These are phyloP conservation scores for Spilogale gracilis DNA, from an alignment of 2,113 vertebrate species.

Conservation along the genomic window DNA sequence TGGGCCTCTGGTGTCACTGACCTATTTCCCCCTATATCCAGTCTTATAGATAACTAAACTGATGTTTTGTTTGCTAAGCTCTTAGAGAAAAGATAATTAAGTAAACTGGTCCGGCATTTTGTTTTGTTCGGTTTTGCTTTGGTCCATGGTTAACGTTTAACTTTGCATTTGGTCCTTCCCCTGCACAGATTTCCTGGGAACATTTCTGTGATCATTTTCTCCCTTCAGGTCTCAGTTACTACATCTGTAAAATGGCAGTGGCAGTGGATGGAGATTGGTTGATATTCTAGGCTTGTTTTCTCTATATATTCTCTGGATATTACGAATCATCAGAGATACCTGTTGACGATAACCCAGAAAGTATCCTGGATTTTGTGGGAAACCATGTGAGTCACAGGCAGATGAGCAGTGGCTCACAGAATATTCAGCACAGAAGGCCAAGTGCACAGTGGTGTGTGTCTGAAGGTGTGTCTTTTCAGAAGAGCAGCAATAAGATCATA, in stretches of 20 bases:
- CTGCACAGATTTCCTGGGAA: background rate
- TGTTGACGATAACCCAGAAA: background rate
- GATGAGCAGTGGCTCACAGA: conserved; percentile 10
- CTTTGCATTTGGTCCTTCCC: background rate
- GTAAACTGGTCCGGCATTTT: background rate
- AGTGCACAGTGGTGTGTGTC: background rate
- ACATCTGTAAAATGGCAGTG: background rate
- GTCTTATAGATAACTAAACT: background rate
- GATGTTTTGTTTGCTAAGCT: background rate
- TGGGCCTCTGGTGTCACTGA: background rate
- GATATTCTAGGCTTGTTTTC: background rate
- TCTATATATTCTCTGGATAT: background rate
- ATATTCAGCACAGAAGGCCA: conserved; percentile 46
- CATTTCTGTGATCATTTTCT: background rate
- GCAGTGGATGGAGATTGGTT: no score
- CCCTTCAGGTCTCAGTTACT: background rate
- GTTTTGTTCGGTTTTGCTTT: background rate
- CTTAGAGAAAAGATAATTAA: conserved; percentile 3
- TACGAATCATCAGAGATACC: background rate
- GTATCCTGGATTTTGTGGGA: background rate
- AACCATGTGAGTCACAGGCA: background rate
- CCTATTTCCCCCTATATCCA: background rate
- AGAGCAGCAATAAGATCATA: background rate
- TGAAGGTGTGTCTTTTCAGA: background rate
- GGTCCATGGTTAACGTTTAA: background rate